Conservation (phyloP, 2,113 vertebrate genomes). For the Macquaria ambigua region DNA sequence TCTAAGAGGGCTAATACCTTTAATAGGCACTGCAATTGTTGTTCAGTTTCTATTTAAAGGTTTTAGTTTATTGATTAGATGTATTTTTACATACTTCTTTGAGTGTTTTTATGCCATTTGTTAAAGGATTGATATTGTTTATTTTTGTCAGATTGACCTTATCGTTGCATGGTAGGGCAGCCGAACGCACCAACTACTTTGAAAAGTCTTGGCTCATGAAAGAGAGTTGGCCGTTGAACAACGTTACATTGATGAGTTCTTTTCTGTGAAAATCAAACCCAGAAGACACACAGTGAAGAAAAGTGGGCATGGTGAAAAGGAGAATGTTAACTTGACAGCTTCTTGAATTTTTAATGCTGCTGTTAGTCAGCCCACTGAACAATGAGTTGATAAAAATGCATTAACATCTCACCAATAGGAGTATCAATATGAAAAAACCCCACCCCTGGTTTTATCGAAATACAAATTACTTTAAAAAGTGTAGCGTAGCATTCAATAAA, state of each 20-base stretch:
- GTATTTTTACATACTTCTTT: neutral
- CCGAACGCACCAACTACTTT: neutral
- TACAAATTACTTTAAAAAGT: neutral
- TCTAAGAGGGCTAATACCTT: neutral
- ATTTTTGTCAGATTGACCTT: neutral
- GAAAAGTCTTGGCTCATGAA: neutral
- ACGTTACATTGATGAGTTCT: neutral
- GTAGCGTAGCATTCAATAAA: neutral
- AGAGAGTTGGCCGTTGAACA: neutral
- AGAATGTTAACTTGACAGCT: constrained; percentile 21
- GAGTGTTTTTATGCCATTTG: neutral
- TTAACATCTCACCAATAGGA: neutral
- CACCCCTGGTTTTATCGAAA: neutral
- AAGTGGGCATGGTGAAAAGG: neutral
- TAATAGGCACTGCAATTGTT: neutral
- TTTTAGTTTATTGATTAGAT: neutral
- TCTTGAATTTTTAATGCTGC: constrained; percentile 23
- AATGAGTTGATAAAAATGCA: constrained; percentile 3
- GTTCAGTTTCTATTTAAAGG: neutral
- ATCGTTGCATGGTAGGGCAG: neutral
- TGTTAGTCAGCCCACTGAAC: constrained; percentile 6
- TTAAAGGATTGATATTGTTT: neutral
- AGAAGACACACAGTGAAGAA: neutral
- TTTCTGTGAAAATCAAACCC: neutral
- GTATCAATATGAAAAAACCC: neutral